Conservation (phyloP, 2,797 vertebrate genomes). For the Carcharodon carcharias region DNA sequence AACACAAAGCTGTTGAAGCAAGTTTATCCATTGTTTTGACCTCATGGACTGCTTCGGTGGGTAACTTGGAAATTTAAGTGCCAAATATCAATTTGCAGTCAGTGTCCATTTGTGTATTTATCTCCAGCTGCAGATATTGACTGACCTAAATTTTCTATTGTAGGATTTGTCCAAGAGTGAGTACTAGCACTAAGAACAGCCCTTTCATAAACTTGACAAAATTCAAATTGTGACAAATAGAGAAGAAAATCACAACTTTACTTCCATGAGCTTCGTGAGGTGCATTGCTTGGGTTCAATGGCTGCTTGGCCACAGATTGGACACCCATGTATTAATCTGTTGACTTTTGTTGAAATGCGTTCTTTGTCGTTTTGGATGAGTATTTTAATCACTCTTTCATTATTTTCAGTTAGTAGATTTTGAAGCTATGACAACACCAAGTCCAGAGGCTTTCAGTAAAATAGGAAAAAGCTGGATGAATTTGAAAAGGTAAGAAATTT, state of each 20-base stretch:
- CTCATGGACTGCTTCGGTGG: background rate
- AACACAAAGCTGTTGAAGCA: background rate
- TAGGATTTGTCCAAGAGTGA: background rate
- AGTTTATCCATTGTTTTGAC: background rate
- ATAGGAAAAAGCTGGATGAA: slow-evolving; percentile 87
- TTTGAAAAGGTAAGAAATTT: slow-evolving; percentile 73
- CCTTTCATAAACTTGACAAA: background rate
- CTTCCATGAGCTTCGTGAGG: background rate
- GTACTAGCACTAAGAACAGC: background rate
- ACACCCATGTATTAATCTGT: background rate
- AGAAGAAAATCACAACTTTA: background rate
- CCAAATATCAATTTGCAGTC: background rate
- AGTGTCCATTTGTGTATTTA: background rate
- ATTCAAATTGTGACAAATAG: background rate
- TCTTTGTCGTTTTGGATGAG: background rate
- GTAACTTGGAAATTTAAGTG: background rate
- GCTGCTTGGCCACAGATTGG: background rate
- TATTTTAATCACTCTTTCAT: slow-evolving; percentile 37
- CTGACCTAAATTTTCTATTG: background rate
- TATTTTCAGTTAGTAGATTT: slow-evolving; percentile 84
- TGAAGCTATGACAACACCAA: slow-evolving; percentile 91
- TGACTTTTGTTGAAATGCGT: background rate
- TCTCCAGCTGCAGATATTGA: background rate
- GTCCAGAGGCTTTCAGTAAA: slow-evolving; percentile 85
- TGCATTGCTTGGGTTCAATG: background rate